A percentile compares a stretch with the other conserved stretches of the same genome.
Conservation (phyloP, 2,888 invertebrate genomes). For the Octodonta nipae region DNA sequence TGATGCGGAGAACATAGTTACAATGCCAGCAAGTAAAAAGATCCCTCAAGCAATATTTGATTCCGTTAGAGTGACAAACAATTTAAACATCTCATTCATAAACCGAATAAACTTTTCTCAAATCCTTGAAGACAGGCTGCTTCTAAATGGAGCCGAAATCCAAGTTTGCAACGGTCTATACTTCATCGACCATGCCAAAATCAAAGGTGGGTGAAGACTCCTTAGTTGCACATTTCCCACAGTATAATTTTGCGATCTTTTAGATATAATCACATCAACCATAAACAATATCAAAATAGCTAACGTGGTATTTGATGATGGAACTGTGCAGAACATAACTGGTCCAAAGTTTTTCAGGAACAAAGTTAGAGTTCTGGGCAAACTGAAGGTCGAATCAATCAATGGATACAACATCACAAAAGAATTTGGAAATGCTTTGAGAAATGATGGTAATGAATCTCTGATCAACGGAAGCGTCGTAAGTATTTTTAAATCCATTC, state of each 20-base stretch:
- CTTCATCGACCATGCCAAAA: constrained; percentile 22
- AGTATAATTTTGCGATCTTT: constrained; percentile 9
- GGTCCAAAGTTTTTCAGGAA: constrained; percentile 24
- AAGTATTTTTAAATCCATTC: constrained; percentile 11
- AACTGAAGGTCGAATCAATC: constrained; percentile 17
- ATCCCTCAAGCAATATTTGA: constrained; percentile 26
- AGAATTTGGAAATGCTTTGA: constrained; percentile 17
- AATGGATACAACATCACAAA: constrained; percentile 21
- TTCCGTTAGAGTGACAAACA: constrained; percentile 19
- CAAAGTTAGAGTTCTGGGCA: constrained; percentile 20
- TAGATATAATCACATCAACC: constrained; percentile 20
- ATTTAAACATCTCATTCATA: constrained; percentile 23
- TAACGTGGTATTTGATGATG: constrained; percentile 27
- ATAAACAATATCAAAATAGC: constrained; percentile 26
- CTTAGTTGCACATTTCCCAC: neutral
- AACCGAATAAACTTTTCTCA: constrained; percentile 23
- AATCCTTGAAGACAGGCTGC: constrained; percentile 23
- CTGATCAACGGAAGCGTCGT: constrained; percentile 20
- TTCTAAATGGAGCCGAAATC: constrained; percentile 16
- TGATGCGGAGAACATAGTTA: constrained; percentile 24
- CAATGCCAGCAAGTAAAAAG: constrained; percentile 15
- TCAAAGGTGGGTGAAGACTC: constrained; percentile 18
- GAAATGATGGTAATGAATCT: constrained; percentile 11
- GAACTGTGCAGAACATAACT: constrained; percentile 20
- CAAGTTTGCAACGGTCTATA: constrained; percentile 24